Base-by-base conservation (phyloP, 2,113 vertebrate genomes). In the Myrmophylax atrothorax region DNA sequence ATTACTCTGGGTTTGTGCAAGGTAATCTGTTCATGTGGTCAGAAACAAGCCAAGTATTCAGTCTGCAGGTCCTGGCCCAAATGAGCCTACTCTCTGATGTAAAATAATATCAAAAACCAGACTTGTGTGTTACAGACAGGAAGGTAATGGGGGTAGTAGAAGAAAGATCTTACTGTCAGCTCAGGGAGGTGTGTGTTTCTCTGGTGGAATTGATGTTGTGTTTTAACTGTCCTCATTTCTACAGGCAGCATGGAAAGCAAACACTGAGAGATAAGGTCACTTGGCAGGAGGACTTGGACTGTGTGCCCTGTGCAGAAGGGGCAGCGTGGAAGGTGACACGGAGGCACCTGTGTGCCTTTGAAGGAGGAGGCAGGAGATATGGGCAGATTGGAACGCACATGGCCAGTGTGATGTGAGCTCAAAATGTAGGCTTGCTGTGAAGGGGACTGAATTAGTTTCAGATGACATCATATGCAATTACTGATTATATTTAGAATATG, bases 401-500 rank as follows among this genome's bases (percentile, higher is more conserved):
- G 90, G 72, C 40, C 64, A 64, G 22, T 9, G 2, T n/a, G 88
- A 78, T 33, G 60, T 56, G 88, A 74, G 56, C 73, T 88, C 56
- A 49, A 84, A 88, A 62, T 3, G n/a, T 10, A 59, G 83, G 9
- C 88, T 74, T 81, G 66, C 81, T 94, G 92, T 70, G 90, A 88
- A 60, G 62, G 23, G 35, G 24, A 69, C 60, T 12, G 79, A 93
- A 92, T 94, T 90, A 74, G 83, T 78, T 53, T 90, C 90, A 70
- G 68, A 6, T 94, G 92, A 90, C 75, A 92, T 96, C 79, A 93
- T 49, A 29, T 5, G 4, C 68, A n/a, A 49, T 17, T 60, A 17
- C 49, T 56, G 79, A 49, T 78, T 96, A 94, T 88, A 95, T 94
- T 96, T 96, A 86, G 92, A 86, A 11, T 56, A 40, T 70, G 68